These are phyloP conservation scores for Plutomurus gul DNA, from an alignment of 1,140 invertebrate genomes.

Conservation along the genomic window DNA sequence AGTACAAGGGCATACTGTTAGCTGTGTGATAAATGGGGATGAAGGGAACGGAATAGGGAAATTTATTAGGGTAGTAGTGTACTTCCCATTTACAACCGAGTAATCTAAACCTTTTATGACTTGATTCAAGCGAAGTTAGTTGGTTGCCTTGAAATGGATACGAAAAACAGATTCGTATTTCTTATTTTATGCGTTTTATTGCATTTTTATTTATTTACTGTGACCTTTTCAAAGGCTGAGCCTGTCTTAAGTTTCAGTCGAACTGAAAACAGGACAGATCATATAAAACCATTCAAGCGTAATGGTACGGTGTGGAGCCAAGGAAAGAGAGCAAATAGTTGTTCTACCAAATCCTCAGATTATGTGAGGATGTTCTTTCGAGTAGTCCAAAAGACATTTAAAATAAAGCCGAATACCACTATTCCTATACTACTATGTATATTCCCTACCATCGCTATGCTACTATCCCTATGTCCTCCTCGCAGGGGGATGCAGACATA, in stretches of 20 bases:
- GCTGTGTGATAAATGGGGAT: too few species aligned
- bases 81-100: not conserved
- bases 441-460: too few species aligned
- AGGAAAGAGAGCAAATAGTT: not conserved
- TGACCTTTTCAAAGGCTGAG: constrained; percentile 33
- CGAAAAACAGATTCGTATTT: not conserved
- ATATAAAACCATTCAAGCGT: constrained; percentile 36
- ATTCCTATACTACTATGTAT: too few species aligned
- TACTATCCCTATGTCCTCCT: too few species aligned
- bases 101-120: not conserved
- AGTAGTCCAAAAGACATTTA: not conserved
- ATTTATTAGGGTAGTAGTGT: too few species aligned
- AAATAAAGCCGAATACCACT: not conserved
- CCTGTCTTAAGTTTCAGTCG: not conserved
- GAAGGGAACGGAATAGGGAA: too few species aligned
- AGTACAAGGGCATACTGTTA: too few species aligned
- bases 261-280: constrained; percentile 23
- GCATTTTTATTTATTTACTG: constrained; percentile 32
- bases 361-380: not conserved
- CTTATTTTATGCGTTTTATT: constrained; percentile 18
- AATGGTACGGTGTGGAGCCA: not conserved
- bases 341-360: constrained; percentile 10
- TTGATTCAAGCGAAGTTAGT: not conserved
- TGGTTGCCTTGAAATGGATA: not conserved
- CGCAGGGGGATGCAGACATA: too few species aligned